Evolutionary conservation across 2,113 vertebrate genomes (phyloP).

Genomic region (Corythoichthys haematopterus): DNA sequence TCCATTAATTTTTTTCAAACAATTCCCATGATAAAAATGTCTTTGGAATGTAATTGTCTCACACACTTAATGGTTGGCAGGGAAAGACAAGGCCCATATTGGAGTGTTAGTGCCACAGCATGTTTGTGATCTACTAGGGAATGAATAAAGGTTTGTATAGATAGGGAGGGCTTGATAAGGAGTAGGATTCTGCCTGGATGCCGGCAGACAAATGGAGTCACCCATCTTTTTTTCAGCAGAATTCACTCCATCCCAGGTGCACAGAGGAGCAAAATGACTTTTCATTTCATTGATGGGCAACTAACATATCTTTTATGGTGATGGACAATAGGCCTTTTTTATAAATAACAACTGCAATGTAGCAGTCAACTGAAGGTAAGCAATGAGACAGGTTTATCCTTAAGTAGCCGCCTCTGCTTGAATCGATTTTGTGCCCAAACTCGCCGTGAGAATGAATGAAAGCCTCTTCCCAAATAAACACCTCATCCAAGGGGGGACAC

Average conservation of each 20-base stretch:
- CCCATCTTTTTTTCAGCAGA: background rate
- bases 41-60: slow-evolving; percentile 38
- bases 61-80: slow-evolving; percentile 27
- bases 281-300: background rate
- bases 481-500: background rate
- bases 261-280: background rate
- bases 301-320: too few species aligned
- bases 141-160: slow-evolving; percentile 24
- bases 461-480: background rate
- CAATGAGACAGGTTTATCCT: background rate
- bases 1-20: background rate
- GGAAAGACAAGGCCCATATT: slow-evolving; percentile 28
- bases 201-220: slow-evolving; percentile 7
- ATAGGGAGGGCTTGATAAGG: slow-evolving; percentile 24
- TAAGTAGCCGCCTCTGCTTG: background rate
- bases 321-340: background rate
- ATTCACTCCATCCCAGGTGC: background rate
- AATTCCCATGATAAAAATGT: slow-evolving; percentile 28
- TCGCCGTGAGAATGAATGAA: background rate
- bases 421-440: background rate
- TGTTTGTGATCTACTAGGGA: slow-evolving; percentile 21
- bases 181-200: slow-evolving; percentile 15
- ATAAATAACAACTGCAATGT: background rate
- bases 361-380: background rate
- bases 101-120: slow-evolving; percentile 33